These are phyloP conservation scores for Camponotus fellah DNA, from an alignment of 2,888 invertebrate species.

Conservation along the genomic window DNA sequence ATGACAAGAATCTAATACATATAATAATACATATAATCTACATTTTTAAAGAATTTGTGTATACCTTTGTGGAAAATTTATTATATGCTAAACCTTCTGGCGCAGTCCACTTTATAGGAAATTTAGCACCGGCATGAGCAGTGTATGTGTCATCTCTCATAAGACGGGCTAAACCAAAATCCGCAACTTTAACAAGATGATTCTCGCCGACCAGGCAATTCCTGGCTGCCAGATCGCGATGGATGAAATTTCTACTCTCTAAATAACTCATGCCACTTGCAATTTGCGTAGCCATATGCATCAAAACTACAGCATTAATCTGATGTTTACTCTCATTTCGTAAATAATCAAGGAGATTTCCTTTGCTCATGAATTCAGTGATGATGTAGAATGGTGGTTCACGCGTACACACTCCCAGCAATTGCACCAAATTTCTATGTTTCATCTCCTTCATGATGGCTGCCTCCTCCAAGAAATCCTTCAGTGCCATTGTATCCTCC, in stretches of 20 bases:
- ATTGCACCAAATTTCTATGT: slow-evolving; percentile 98
- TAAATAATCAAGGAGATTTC: slow-evolving; percentile 98
- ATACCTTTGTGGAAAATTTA: slow-evolving; percentile 96
- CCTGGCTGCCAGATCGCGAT: slow-evolving; percentile 99
- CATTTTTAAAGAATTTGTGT: slow-evolving; percentile 42
- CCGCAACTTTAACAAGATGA: slow-evolving; percentile 99
- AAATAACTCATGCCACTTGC: slow-evolving; percentile 99
- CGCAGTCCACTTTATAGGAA: slow-evolving; percentile 99
- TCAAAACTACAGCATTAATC: slow-evolving; percentile 97
- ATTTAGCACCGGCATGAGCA: slow-evolving; percentile 99
- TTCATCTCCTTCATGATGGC: slow-evolving; percentile 99
- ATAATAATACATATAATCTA: background rate
- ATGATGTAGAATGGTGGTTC: slow-evolving; percentile 99
- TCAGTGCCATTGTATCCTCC: slow-evolving; percentile 99
- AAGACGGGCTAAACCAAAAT: slow-evolving; percentile 98
- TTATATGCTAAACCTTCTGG: slow-evolving; percentile 99
- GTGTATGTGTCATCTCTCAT: slow-evolving; percentile 99
- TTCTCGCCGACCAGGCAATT: slow-evolving; percentile 99
- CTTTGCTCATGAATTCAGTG: slow-evolving; percentile 99
- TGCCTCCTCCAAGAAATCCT: slow-evolving; percentile 99
- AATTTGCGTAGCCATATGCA: slow-evolving; percentile 99
- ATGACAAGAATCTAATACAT: background rate
- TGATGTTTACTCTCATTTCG: slow-evolving; percentile 94
- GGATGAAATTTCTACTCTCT: slow-evolving; percentile 98
- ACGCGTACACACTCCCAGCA: slow-evolving; percentile 98